A percentile compares a stretch with the other conserved stretches of the same genome.
phyloP scores from a whole-genome alignment of 2,797 vertebrate genomes.

The Lophius americanus region DNA sequence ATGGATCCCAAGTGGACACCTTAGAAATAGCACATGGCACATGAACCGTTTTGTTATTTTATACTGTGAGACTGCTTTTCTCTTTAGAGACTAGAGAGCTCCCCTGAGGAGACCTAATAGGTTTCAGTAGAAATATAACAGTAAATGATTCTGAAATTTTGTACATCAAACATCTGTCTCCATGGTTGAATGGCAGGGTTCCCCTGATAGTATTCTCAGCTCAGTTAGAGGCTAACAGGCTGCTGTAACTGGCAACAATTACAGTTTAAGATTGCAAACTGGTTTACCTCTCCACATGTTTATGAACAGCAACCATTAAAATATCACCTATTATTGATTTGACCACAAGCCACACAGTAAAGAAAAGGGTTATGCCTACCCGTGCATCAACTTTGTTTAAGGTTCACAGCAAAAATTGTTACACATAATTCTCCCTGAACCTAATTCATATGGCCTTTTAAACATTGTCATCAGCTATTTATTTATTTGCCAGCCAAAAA shows the following conservation, averaged over 20 bases:
- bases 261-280: conserved; percentile 2
- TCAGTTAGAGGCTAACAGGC: conserved; percentile 54
- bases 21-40: conserved; percentile 41
- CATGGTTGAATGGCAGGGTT: conserved; percentile 67
- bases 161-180: conserved; percentile 74
- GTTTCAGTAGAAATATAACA: conserved; percentile 62
- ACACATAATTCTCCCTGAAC: conserved; percentile 53
- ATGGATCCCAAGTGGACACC: conserved; percentile 59
- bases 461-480: conserved; percentile 71
- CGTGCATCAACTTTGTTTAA: conserved; percentile 3
- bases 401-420: conserved; percentile 30
- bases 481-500: conserved; percentile 68
- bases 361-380: background rate
- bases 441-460: conserved; percentile 65
- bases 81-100: conserved; percentile 57
- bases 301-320: background rate
- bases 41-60: conserved; percentile 53
- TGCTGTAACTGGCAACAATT: conserved; percentile 31
- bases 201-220: conserved; percentile 58
- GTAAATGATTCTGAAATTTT: conserved; percentile 70
- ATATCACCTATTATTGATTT: background rate
- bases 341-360: background rate
- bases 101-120: conserved; percentile 66
- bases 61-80: conserved; percentile 47
- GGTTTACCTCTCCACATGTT: background rate